Base-by-base conservation (phyloP, 2,113 vertebrate species). In the Megaleporinus macrocephalus region DNA sequence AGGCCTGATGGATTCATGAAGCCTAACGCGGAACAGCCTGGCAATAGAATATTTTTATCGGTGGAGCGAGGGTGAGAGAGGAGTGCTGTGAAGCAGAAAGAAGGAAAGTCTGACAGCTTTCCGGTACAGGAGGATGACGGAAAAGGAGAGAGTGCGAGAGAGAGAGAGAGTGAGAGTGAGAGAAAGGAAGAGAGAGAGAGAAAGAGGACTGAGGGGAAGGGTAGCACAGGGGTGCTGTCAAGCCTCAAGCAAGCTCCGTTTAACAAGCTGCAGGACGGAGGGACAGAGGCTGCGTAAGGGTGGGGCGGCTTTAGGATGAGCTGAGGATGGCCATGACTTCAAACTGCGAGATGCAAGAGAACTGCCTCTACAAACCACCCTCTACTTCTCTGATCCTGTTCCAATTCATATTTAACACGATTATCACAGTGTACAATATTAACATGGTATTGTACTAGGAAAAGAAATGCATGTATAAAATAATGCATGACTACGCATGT, bases 231-330 rank as follows among this genome's bases (percentile, higher is more conserved):
- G 88, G 89, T 89, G 88, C 92, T 93, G 94, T 93, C 91, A 93
- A 90, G 91, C 90, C 89, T 90, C 90, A 90, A 89, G 91, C 90
- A 85, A 89, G 90, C 90, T 91, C 87, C 88, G 80, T 92, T 93
- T 94, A 93, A 93, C 93, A 92, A 92, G 92, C 91, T 90, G 90
- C 91, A 89, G 83, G 90, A 93, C 87, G 90, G 91, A 90, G 89
- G 85, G 89, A 90, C 87, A 83, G 84, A 87, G 90, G 86, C 84
- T 51, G 73, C 13, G 33, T 44, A 73, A 20, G 57, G 65, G 53
- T 20, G 65, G 71, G 62, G 41, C 51, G 44, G 65, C 36, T 44
- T 70, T 4, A 24, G 12, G 66, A 44, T n/a, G 18, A 13, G 33
- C 9, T 13, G 33, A 44, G 10, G 66, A 24, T 4, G 18, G 33